Evolutionary conservation across 1,140 invertebrate genomes (phyloP).

Genomic region (Phymorhynchus buccinoides): DNA sequence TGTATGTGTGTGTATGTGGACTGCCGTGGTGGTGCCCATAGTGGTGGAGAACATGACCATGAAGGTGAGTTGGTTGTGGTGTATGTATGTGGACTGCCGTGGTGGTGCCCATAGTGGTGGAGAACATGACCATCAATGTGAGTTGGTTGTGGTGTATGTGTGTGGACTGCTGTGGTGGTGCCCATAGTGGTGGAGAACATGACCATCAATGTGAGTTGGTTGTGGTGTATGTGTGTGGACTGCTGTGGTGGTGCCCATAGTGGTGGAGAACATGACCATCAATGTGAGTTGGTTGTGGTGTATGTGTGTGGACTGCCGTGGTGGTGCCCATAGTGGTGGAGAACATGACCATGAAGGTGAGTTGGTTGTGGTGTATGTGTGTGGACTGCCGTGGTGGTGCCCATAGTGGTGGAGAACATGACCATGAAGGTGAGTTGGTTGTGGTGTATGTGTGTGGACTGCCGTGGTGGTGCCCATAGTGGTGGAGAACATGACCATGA

Average conservation of each 20-base stretch:
- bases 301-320: neutral
- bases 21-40: slow-evolving; percentile 30
- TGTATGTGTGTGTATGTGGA: too few relatives aligned
- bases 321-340: neutral
- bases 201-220: too few relatives aligned
- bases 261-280: neutral
- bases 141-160: neutral
- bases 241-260: neutral
- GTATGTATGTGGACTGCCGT: neutral
- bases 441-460: too few relatives aligned
- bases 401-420: too few relatives aligned
- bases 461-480: slow-evolving; percentile 34
- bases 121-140: neutral
- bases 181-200: neutral
- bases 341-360: neutral
- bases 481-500: slow-evolving; percentile 33
- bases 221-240: neutral
- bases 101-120: neutral
- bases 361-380: too few relatives aligned
- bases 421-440: too few relatives aligned
- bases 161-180: neutral
- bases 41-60: slow-evolving; percentile 34
- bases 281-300: neutral
- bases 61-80: slow-evolving; percentile 28
- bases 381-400: too few relatives aligned